A percentile compares a stretch with the other conserved stretches of the same genome.
Evolutionary conservation across 2,888 invertebrate genomes (phyloP).

Genomic region (Patella ulyssiponensis): DNA sequence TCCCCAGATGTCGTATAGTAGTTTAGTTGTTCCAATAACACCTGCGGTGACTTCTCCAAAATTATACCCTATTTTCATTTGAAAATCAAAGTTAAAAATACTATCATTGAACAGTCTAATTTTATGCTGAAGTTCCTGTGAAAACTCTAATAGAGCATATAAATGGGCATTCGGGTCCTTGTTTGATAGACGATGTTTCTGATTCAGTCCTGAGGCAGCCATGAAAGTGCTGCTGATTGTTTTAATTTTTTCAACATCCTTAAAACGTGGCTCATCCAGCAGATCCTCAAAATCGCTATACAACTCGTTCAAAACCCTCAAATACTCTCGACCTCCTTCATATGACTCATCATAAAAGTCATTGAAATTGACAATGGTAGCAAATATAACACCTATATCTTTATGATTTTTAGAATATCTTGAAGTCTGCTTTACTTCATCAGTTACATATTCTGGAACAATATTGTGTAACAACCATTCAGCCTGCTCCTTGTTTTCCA

Average conservation of each 20-base stretch:
- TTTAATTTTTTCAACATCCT: conserved; percentile 96
- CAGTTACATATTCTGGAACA: conserved; percentile 91
- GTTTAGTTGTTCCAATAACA: conserved; percentile 93
- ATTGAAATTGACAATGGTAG: conserved; percentile 96
- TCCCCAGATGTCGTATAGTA: conserved; percentile 98
- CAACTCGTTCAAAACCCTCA: conserved; percentile 94
- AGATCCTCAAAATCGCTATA: conserved; percentile 97
- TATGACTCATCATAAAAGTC: conserved; percentile 98
- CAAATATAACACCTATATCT: conserved; percentile 93
- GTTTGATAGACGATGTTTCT: conserved; percentile 81
- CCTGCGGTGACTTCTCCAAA: conserved; percentile 97
- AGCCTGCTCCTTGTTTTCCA: conserved; percentile 94
- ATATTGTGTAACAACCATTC: conserved; percentile 97
- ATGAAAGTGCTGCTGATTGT: conserved; percentile 96
- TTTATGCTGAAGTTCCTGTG: conserved; percentile 85
- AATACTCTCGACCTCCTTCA: conserved; percentile 92
- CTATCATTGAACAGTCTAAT: conserved; percentile 70
- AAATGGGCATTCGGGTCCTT: conserved; percentile 83
- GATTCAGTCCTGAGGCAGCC: conserved; percentile 96
- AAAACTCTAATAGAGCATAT: conserved; percentile 93
- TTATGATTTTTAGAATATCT: conserved; percentile 93
- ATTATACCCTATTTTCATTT: conserved; percentile 84
- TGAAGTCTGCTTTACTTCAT: conserved; percentile 91
- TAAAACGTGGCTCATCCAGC: conserved; percentile 84
- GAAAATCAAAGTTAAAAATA: conserved; percentile 73